Conservation (phyloP, 2,113 vertebrate species). For the Gopherus flavomarginatus region DNA sequence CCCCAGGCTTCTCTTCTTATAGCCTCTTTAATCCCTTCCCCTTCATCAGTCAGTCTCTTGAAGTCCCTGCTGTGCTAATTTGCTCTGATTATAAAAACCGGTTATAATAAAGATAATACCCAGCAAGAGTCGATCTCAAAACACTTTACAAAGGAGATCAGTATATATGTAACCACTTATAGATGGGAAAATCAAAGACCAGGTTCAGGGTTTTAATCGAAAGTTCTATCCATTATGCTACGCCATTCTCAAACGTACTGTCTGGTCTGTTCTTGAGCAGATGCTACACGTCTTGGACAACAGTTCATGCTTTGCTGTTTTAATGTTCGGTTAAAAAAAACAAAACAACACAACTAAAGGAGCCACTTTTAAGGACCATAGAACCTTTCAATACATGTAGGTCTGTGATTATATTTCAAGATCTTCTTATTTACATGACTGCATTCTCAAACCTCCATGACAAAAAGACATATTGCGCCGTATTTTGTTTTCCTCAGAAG, state of each 20-base stretch:
- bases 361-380: neutral
- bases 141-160: neutral
- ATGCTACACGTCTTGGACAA: neutral
- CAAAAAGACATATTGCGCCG: neutral
- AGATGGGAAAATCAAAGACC: neutral
- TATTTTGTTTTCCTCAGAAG: neutral
- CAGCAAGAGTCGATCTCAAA: neutral
- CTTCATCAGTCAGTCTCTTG: neutral
- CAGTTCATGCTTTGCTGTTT: neutral
- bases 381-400: neutral
- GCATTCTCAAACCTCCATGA: neutral
- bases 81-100: neutral
- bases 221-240: neutral
- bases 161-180: neutral
- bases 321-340: neutral
- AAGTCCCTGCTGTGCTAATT: neutral
- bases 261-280: neutral
- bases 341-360: neutral
- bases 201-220: neutral
- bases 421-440: neutral
- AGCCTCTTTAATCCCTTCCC: neutral
- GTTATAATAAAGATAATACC: neutral
- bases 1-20: neutral
- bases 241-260: neutral
- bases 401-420: neutral